Base-by-base conservation (phyloP, 2,113 vertebrate genomes). In the Arizona elegans region DNA sequence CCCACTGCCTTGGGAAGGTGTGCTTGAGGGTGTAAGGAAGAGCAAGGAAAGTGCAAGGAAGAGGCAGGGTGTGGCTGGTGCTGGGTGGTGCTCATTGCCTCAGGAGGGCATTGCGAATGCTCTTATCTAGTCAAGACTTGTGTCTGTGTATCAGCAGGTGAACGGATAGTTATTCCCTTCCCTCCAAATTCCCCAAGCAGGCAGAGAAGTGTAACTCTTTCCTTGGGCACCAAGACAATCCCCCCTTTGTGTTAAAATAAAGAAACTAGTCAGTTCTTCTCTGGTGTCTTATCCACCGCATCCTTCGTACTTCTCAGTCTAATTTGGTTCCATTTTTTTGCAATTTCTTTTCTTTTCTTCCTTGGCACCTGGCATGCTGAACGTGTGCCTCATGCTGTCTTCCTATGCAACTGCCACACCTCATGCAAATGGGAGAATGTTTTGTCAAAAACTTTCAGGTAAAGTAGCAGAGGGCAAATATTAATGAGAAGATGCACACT, bases 51-150 rank as follows among this genome's bases (percentile, higher is more conserved):
- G 8, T n/a, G 81, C 59, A 50, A 90, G 56, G 24, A n/a, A 38
- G 1, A 85, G 15, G 56, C 26, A 8, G 81, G 91, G 81, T 90
- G 94, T 23, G 29, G 50, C 29, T 8, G 54, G 15, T 8, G 54
- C 91, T 4, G 24, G 95, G 92, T 92, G 95, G 85, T 89, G 92
- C 94, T 90, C 52, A 88, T 93, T 88, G 47, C 29, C 86, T 13
- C 87, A 94, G 95, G 92, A 0, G 47, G 93, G 95, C 91, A 94
- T 91, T 95, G 92, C 11, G 38, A 75, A 52, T 1, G n/a, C 13
- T 90, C 26, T 65, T 91, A 62, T 94, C 96, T 96, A 96, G 96
- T 92, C 94, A 0, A 0, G 94, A 91, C 96, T 0, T 89, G 96
- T 0, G 2, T 0, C 70, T 0, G 0, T 55, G 86, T 65, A 24